These are phyloP conservation scores for Formica aserva DNA, from an alignment of 2,888 invertebrate genomes.

Conservation along the genomic window DNA sequence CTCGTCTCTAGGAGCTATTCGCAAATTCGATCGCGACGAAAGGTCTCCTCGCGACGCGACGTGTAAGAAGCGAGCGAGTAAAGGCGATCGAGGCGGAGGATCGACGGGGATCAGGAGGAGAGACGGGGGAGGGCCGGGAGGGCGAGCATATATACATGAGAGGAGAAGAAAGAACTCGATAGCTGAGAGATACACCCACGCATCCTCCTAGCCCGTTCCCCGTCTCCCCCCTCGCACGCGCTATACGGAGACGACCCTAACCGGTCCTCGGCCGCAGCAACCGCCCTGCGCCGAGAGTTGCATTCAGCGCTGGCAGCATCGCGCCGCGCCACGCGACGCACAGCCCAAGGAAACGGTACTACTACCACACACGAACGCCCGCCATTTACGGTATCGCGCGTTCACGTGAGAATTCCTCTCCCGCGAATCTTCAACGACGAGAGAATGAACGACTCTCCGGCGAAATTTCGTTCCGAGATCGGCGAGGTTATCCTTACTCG, in stretches of 20 bases:
- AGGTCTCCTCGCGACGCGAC: conserved; percentile 34
- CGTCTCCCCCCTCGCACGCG: conserved; percentile 46
- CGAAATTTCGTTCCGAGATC: conserved; percentile 8
- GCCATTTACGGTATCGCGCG: conserved; percentile 75
- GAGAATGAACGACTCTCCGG: conserved; percentile 50
- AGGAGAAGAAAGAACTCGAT: conserved; percentile 71
- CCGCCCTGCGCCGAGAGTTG: conserved; percentile 44
- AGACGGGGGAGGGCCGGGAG: conserved; percentile 17
- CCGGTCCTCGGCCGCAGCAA: conserved; percentile 70
- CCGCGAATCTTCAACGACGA: conserved; percentile 20
- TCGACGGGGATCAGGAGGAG: background rate
- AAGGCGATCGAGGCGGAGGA: conserved; percentile 32
- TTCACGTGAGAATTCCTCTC: conserved; percentile 72
- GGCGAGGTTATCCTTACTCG: background rate
- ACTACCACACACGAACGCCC: conserved; percentile 66
- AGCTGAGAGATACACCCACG: conserved; percentile 77
- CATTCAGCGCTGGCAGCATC: conserved; percentile 47
- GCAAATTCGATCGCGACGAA: conserved; percentile 45
- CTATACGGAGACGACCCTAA: conserved; percentile 71
- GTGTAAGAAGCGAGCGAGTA: conserved; percentile 33
- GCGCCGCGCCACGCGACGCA: conserved; percentile 49
- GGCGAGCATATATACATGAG: conserved; percentile 46
- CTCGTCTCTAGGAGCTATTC: background rate
- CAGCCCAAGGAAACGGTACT: conserved; percentile 67
- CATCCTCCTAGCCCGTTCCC: conserved; percentile 66